phyloP scores from a whole-genome alignment of 2,113 vertebrate species.

The Lycocorax pyrrhopterus region DNA sequence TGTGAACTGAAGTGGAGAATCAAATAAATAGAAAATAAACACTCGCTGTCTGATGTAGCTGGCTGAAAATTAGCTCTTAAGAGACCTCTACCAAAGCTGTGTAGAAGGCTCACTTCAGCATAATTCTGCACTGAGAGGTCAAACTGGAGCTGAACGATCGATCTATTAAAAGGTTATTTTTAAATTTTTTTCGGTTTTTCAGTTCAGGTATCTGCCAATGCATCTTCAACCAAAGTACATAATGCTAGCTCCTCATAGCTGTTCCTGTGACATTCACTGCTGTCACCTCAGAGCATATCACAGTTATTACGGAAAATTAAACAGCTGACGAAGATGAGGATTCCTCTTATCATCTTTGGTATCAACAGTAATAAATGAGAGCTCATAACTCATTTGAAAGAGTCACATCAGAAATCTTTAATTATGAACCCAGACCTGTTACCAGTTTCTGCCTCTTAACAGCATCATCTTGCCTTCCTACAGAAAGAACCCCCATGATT shows the following conservation, averaged over 20 bases:
- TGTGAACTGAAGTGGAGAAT: neutral
- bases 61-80: neutral
- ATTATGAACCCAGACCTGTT: neutral
- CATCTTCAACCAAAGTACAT: neutral
- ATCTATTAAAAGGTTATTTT: neutral
- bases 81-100: neutral
- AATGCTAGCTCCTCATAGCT: neutral
- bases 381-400: neutral
- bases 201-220: neutral
- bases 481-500: neutral
- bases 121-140: neutral
- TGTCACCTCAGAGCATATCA: neutral
- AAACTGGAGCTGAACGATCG: neutral
- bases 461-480: neutral
- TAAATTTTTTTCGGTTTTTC: neutral
- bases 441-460: neutral
- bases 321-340: neutral
- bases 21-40: neutral
- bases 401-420: neutral
- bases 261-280: neutral
- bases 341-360: neutral
- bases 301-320: neutral
- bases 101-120: neutral
- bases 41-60: neutral
- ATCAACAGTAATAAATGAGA: neutral